Evolutionary conservation across 2,888 invertebrate genomes (phyloP).

Genomic region (Lomographa bimaculata): DNA sequence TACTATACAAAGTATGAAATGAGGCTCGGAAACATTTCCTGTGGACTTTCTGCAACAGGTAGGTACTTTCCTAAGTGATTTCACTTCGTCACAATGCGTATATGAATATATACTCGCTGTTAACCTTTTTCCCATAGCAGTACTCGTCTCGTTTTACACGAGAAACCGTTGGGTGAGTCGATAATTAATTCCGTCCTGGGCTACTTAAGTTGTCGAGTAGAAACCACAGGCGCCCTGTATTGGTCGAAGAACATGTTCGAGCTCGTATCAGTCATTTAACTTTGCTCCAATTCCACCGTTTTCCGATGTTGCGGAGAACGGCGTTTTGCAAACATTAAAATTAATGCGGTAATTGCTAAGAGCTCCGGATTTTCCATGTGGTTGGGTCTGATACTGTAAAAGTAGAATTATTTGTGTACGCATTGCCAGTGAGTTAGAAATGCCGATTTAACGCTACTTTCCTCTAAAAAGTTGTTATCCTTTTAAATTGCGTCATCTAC

Average conservation of each 20-base stretch:
- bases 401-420: too few relatives aligned
- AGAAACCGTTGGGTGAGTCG: conserved; percentile 69
- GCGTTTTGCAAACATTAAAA: conserved; percentile 47
- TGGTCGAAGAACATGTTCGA: conserved; percentile 61
- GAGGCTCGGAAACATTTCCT: too few relatives aligned
- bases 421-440: too few relatives aligned
- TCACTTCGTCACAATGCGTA: conserved; percentile 38
- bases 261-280: conserved; percentile 60
- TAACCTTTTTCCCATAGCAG: conserved; percentile 69
- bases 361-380: conserved; percentile 34
- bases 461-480: too few relatives aligned
- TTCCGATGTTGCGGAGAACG: conserved; percentile 39
- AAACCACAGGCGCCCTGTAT: conserved; percentile 67
- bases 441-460: too few relatives aligned
- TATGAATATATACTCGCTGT: conserved; percentile 43
- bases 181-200: conserved; percentile 77
- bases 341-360: conserved; percentile 43
- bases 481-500: too few relatives aligned
- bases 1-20: too few relatives aligned
- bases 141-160: conserved; percentile 73
- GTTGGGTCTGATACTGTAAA: conserved; percentile 25
- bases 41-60: background rate
- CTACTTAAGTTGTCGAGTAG: conserved; percentile 69
- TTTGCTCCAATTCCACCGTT: conserved; percentile 64
- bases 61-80: conserved; percentile 26